Conservation (phyloP, 1,140 invertebrate species). For the Dendroctonus valens region DNA sequence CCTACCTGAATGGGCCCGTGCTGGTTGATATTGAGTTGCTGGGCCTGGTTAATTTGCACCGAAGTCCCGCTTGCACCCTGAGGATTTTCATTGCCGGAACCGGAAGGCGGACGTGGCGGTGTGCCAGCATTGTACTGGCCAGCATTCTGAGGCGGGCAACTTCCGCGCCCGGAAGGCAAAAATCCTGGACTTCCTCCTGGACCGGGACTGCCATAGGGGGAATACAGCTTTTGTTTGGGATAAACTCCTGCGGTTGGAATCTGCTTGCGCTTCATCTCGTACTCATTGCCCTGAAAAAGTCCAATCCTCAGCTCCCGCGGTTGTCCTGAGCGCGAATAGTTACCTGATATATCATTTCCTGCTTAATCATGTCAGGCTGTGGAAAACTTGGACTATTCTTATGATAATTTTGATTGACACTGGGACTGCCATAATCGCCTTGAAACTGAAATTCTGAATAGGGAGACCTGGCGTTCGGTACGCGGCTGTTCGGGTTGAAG, state of each 20-base stretch:
- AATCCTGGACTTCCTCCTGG: conserved; percentile 64
- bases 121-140: conserved; percentile 60
- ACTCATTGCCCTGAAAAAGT: conserved; percentile 46
- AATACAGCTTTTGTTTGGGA: conserved; percentile 62
- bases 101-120: conserved; percentile 63
- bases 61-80: conserved; percentile 52
- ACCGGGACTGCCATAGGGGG: conserved; percentile 65
- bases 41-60: conserved; percentile 80
- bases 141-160: conserved; percentile 46
- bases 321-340: no score
- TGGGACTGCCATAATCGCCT: conserved; percentile 57
- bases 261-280: conserved; percentile 55
- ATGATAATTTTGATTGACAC: conserved; percentile 51
- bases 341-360: conserved; percentile 50
- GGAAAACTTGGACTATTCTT: conserved; percentile 53
- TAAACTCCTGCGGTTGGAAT: conserved; percentile 41
- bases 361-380: conserved; percentile 51
- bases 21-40: conserved; percentile 80
- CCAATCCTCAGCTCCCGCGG: background rate
- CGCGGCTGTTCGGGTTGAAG: conserved; percentile 45
- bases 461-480: conserved; percentile 43
- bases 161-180: conserved; percentile 52
- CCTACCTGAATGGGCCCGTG: conserved; percentile 70
- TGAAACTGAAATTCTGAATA: conserved; percentile 53
- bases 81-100: conserved; percentile 50